Evolutionary conservation across 2,888 invertebrate genomes (phyloP).

Genomic region (Ennomos erosarius): DNA sequence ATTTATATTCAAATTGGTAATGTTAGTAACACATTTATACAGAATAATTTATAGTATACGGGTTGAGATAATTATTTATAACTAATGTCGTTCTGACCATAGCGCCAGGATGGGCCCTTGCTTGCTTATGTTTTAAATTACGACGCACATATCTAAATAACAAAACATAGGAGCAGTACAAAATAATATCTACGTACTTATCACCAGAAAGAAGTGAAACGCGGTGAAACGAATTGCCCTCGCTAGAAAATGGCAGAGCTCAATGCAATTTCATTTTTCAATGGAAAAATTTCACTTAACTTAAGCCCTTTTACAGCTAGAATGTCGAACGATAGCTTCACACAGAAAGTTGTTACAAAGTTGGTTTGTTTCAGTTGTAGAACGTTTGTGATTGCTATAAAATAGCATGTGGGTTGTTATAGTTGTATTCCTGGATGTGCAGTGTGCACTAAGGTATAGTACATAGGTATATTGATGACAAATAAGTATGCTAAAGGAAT

Average conservation of each 20-base stretch:
- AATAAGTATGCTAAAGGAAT: too few species aligned
- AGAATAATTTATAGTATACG: too few species aligned
- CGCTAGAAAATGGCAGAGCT: slow-evolving; percentile 46
- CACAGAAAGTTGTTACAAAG: slow-evolving; percentile 3
- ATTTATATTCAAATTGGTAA: too few species aligned
- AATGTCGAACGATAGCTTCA: slow-evolving; percentile 8
- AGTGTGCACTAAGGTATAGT: too few species aligned
- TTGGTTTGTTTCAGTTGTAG: neutral
- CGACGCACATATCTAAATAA: neutral
- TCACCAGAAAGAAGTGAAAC: slow-evolving; percentile 47
- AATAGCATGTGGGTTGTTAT: slow-evolving; percentile 1
- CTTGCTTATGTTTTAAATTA: too few species aligned
- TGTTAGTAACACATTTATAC: too few species aligned
- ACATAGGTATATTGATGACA: too few species aligned
- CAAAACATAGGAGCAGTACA: slow-evolving; percentile 34
- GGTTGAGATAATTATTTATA: too few species aligned
- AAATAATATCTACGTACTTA: slow-evolving; percentile 35
- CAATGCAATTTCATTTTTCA: slow-evolving; percentile 58
- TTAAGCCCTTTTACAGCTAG: slow-evolving; percentile 28
- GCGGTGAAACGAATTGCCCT: slow-evolving; percentile 56
- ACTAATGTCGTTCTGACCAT: too few species aligned
- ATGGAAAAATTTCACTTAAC: slow-evolving; percentile 49
- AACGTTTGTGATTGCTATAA: neutral
- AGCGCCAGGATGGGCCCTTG: too few species aligned
- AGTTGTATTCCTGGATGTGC: too few species aligned